These are phyloP conservation scores for Monopterus albus DNA, from an alignment of 2,113 vertebrate genomes.

Conservation along the genomic window DNA sequence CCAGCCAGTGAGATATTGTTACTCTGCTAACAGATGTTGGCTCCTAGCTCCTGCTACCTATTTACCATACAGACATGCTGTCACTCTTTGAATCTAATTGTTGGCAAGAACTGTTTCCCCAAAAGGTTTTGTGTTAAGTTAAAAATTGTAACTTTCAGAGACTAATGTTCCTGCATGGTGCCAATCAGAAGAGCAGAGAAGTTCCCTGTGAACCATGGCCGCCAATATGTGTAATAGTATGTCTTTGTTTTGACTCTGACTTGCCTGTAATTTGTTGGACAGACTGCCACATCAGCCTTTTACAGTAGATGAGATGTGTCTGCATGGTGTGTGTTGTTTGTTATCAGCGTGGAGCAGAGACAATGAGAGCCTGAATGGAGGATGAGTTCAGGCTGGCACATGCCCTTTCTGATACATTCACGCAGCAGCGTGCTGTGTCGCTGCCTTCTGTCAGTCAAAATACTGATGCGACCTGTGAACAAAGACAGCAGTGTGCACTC, in stretches of 20 bases:
- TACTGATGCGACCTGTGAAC: slow-evolving; percentile 66
- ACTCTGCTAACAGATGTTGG: background rate
- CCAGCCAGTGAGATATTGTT: background rate
- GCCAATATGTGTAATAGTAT: slow-evolving; percentile 27
- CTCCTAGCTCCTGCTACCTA: background rate
- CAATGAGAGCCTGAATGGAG: slow-evolving; percentile 46
- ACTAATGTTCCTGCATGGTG: background rate
- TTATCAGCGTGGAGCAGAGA: slow-evolving; percentile 58
- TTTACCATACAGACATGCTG: background rate
- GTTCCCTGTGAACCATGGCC: slow-evolving; percentile 18
- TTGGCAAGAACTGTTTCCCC: background rate
- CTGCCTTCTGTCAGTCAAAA: slow-evolving; percentile 59
- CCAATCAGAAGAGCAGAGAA: background rate
- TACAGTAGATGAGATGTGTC: slow-evolving; percentile 55
- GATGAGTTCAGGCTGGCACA: slow-evolving; percentile 57
- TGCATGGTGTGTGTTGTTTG: slow-evolving; percentile 52
- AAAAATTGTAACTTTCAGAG: background rate
- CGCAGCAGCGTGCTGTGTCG: slow-evolving; percentile 45
- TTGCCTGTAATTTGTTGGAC: slow-evolving; percentile 39
- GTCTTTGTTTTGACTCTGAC: slow-evolving; percentile 43
- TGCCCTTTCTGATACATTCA: slow-evolving; percentile 47
- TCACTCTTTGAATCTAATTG: background rate
- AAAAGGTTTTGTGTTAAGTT: background rate
- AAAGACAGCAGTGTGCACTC: slow-evolving; percentile 57
- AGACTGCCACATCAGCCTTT: slow-evolving; percentile 50